These are phyloP conservation scores for Linnaemya vulpina DNA, from an alignment of 2,888 invertebrate genomes.

Conservation along the genomic window DNA sequence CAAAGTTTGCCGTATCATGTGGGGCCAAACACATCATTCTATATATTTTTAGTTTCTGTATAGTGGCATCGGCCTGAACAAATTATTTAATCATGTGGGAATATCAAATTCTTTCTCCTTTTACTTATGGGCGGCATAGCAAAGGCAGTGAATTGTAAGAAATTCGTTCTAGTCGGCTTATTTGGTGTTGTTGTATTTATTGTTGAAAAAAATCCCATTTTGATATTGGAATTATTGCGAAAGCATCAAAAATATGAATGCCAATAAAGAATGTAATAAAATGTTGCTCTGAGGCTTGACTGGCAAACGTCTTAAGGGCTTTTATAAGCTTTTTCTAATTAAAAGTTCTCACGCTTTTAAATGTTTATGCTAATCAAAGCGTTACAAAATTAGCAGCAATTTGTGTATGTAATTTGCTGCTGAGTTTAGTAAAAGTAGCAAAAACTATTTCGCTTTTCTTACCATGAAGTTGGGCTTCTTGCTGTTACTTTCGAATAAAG, in stretches of 20 bases:
- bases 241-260: neutral
- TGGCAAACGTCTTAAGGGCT: neutral
- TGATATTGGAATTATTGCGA: slow-evolving; percentile 23
- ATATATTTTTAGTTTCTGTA: neutral
- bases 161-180: slow-evolving; percentile 23
- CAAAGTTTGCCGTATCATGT: slow-evolving; percentile 16
- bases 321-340: neutral
- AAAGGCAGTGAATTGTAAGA: slow-evolving; percentile 58
- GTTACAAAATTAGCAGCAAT: slow-evolving; percentile 45
- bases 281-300: slow-evolving; percentile 8
- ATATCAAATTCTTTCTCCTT: slow-evolving; percentile 9
- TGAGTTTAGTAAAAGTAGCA: slow-evolving; percentile 28
- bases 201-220: neutral
- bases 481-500: neutral
- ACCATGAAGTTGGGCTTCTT: neutral
- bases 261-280: neutral
- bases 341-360: slow-evolving; percentile 63
- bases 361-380: slow-evolving; percentile 52
- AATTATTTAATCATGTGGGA: slow-evolving; percentile 68
- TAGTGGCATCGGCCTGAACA: slow-evolving; percentile 56
- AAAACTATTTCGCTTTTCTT: slow-evolving; percentile 7
- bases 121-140: slow-evolving; percentile 48
- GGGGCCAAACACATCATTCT: slow-evolving; percentile 25
- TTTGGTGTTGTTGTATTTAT: slow-evolving; percentile 7
- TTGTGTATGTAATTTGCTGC: slow-evolving; percentile 11